A percentile compares a stretch with the other conserved stretches of the same genome.
These are phyloP conservation scores for Hydrozoanthus tunicans DNA, from an alignment of 64 coral and sea anemone species.

Conservation along the genomic window DNA sequence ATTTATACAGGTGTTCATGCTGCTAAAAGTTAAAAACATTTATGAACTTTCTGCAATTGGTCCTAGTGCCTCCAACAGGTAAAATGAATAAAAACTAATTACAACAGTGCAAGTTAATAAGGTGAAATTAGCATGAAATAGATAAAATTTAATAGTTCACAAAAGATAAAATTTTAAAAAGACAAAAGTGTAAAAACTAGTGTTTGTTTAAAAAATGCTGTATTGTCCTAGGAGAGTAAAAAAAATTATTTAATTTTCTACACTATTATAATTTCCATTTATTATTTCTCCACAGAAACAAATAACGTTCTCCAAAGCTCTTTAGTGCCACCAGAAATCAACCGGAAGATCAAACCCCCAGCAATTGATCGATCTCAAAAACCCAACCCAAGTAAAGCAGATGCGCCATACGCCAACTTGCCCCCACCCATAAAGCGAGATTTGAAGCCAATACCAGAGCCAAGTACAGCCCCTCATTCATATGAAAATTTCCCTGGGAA, in stretches of 20 bases:
- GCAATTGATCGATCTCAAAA: constrained; percentile 28
- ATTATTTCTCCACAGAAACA: constrained; percentile 9
- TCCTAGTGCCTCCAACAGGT: no score
- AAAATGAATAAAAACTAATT: no score
- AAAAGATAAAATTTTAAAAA: no score
- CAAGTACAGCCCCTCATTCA: not conserved
- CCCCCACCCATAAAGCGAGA: constrained; percentile 15
- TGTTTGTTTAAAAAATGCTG: not conserved
- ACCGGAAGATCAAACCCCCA: constrained; percentile 33
- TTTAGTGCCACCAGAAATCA: not conserved
- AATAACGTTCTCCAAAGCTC: not conserved
- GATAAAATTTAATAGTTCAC: no score
- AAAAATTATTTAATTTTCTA: not conserved
- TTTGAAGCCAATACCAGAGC: constrained; percentile 39
- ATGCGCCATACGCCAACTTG: constrained; percentile 45
- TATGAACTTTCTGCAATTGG: no score
- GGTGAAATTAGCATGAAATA: no score
- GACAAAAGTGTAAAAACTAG: no score
- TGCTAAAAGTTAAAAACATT: no score
- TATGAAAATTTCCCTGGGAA: constrained; percentile 41
- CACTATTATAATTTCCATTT: not conserved
- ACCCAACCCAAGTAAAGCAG: constrained; percentile 17
- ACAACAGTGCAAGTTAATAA: no score
- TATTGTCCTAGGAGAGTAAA: not conserved
- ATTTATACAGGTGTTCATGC: no score